A percentile compares a stretch with the other conserved stretches of the same genome.
Conservation (phyloP, 2,797 vertebrate species). For the Darevskia mixta region DNA sequence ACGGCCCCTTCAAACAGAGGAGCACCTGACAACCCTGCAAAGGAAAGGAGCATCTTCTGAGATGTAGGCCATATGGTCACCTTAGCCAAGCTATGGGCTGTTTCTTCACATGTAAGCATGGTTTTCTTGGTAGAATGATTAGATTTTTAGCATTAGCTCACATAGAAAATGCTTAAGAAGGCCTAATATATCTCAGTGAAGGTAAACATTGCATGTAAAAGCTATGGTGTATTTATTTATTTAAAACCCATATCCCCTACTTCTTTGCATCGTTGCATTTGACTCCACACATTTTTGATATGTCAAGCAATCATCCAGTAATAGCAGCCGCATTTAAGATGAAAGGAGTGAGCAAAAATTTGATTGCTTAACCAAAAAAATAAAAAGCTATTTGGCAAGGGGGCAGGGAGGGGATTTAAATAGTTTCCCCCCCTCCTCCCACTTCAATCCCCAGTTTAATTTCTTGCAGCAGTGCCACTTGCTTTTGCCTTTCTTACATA, state of each 20-base stretch:
- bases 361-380: background rate
- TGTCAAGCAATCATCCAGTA: background rate
- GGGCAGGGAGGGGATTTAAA: background rate
- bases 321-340: background rate
- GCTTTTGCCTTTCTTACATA: background rate
- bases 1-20: too few species aligned
- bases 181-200: background rate
- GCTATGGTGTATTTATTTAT: background rate
- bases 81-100: background rate
- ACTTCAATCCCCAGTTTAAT: background rate
- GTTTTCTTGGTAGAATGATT: background rate
- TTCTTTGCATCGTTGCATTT: background rate
- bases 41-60: too few species aligned
- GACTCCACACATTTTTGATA: background rate
- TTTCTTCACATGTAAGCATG: background rate
- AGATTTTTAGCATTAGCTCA: slow-evolving; percentile 10
- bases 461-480: slow-evolving; percentile 5
- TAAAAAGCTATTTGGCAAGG: background rate
- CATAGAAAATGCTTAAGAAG: slow-evolving; percentile 1
- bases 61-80: too few species aligned
- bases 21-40: too few species aligned
- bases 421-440: too few species aligned
- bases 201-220: background rate
- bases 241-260: background rate
- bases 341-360: slow-evolving; percentile 3